Evolutionary conservation across 2,888 invertebrate species (phyloP).

Genomic region (Oxystoma pomonae): DNA sequence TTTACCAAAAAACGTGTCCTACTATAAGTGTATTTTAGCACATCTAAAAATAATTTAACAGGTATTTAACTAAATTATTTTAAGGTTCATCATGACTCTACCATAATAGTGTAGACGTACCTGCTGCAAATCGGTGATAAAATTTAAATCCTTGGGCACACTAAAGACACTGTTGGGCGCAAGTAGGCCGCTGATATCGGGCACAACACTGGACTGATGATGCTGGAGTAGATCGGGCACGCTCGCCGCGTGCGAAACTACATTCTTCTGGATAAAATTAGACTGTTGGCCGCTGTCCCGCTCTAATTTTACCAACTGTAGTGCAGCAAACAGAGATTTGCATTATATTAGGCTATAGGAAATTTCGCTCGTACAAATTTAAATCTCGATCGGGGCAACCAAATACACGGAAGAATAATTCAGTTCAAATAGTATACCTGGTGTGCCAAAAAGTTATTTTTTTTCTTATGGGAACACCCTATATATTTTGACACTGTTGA

Average conservation of each 20-base stretch:
- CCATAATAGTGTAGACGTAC: no score
- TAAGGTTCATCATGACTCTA: no score
- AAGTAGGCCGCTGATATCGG: not conserved
- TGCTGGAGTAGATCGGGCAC: slow-evolving; percentile 42
- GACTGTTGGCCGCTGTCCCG: slow-evolving; percentile 24
- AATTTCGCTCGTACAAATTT: slow-evolving; percentile 24
- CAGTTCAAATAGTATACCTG: no score
- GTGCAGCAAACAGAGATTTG: not conserved
- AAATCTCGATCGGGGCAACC: no score
- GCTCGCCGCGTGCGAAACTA: slow-evolving; percentile 39
- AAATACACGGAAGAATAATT: no score
- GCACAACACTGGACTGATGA: not conserved
- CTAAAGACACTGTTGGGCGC: slow-evolving; percentile 36
- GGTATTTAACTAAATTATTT: no score
- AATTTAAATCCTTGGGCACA: slow-evolving; percentile 65
- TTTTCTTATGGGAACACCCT: no score
- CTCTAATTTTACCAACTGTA: slow-evolving; percentile 36
- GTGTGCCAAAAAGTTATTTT: no score
- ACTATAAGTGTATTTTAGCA: no score
- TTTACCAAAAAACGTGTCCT: no score
- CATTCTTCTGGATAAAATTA: slow-evolving; percentile 39
- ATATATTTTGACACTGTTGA: no score
- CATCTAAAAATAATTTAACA: no score
- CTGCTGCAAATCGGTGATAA: slow-evolving; percentile 46
- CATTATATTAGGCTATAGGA: slow-evolving; percentile 8